Base-by-base conservation (phyloP, 2,888 invertebrate species). In the Pherbina coryleti region DNA sequence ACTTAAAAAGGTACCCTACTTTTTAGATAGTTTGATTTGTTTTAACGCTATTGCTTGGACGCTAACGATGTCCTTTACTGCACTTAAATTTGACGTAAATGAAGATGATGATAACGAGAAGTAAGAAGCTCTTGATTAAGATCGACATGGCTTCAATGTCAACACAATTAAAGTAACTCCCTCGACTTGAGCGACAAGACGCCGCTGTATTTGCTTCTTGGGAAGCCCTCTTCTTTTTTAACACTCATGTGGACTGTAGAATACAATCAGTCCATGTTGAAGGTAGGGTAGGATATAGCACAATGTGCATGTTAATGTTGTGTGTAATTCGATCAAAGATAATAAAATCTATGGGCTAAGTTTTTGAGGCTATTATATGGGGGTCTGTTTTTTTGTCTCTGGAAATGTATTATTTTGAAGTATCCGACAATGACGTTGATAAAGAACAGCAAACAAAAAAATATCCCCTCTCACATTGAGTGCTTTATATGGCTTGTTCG, bases 291-390 rank as follows among this genome's bases (percentile, higher is more conserved):
- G 51, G 19, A n/a, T 14, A 28, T 25, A 62, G 51, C 31, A n/a
- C 22, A 28, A 49, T 64, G 34, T 67, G 34, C 55, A 44, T 44
- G 44, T 70, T 44, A 67, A 76, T 70, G 14, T 66, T 75, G 70
- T 76, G 76, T 76, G 72, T 72, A 77, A 77, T 72, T 77, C 66
- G 77, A 72, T 77, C 64, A 72, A 34, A 34, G 64, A 64, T 72
- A 72, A 72, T 7, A 55, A 53, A 71, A 31, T 64, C 74, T 19
- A 44, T 67, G 67, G 44, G 44, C 19, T 14, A 62, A 76, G 14
- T 75, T 67, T 67, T 25, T 44, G 71, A 49, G 11, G 9, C 25
- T 22, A 34, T 53, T 25, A 11, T 55, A 53, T 57, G 66, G 22
- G 44, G 57, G 75, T 22, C 51, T 11, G 8, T 44, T 44, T 44